Conservation (phyloP, 2,113 vertebrate species). For the Typhlomys cinereus region DNA sequence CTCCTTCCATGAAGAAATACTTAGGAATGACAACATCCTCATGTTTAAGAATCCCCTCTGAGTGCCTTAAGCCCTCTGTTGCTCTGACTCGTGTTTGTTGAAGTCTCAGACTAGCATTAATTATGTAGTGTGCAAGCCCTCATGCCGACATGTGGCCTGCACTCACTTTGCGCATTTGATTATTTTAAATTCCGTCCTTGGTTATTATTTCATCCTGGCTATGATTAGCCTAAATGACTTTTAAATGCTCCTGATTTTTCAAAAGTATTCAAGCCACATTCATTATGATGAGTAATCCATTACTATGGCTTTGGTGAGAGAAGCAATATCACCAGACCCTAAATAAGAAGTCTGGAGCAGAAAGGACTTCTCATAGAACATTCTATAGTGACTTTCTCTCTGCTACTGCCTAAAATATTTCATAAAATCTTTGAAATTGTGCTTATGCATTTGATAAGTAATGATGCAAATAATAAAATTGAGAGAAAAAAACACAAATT, state of each 20-base stretch:
- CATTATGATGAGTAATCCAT: background rate
- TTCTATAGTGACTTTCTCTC: too few species aligned
- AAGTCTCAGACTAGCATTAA: background rate
- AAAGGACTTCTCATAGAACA: background rate
- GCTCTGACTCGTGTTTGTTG: background rate
- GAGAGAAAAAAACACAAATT: too few species aligned
- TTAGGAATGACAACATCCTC: too few species aligned
- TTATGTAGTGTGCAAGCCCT: background rate
- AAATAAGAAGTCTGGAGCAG: background rate
- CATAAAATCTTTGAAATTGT: too few species aligned
- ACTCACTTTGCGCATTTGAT: background rate
- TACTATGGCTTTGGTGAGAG: background rate
- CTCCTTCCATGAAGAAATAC: too few species aligned
- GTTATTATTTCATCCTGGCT: background rate
- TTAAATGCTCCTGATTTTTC: constrained; percentile 24
- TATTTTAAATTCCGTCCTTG: background rate
- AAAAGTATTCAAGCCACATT: background rate
- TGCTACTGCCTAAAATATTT: too few species aligned
- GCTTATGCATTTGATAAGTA: too few species aligned
- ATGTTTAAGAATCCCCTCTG: too few species aligned
- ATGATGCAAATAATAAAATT: too few species aligned
- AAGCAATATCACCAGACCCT: background rate
- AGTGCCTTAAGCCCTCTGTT: background rate
- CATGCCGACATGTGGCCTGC: background rate
- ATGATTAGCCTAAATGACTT: constrained; percentile 44